These are phyloP conservation scores for Allenopithecus nigroviridis DNA, from an alignment of 2,797 vertebrate species.

Conservation along the genomic window DNA sequence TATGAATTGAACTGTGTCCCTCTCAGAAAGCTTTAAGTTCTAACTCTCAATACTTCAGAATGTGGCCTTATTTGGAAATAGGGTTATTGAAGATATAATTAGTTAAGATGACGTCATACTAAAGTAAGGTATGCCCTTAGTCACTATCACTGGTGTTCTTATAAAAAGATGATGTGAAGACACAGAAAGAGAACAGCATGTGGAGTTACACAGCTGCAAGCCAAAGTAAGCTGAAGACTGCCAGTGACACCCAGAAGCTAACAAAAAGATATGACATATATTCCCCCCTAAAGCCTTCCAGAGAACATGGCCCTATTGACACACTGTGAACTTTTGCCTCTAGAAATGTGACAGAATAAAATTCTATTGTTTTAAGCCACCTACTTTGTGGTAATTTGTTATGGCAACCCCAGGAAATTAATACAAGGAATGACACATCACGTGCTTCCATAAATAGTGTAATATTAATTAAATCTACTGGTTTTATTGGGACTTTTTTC, in stretches of 20 bases:
- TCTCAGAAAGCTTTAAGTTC: neutral
- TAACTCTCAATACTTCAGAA: neutral
- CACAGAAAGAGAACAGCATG: accelerated
- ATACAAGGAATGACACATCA: neutral
- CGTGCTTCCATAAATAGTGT: neutral
- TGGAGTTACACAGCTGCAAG: neutral
- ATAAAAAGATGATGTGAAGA: neutral
- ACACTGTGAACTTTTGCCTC: neutral
- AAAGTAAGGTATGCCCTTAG: neutral
- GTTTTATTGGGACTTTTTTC: neutral
- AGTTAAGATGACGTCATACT: neutral
- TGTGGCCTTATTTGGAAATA: neutral
- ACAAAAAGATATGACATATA: neutral
- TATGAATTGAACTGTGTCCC: neutral
- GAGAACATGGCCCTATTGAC: neutral
- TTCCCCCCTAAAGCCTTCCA: neutral
- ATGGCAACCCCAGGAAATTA: neutral
- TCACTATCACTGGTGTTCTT: neutral
- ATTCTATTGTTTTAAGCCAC: neutral
- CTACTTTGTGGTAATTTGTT: neutral
- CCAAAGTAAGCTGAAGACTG: neutral
- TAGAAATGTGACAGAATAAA: neutral
- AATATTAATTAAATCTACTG: neutral
- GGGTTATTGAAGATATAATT: neutral
- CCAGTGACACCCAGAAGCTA: neutral